Conservation (phyloP, 2,888 invertebrate genomes). For the Bhutanitis thaidina region DNA sequence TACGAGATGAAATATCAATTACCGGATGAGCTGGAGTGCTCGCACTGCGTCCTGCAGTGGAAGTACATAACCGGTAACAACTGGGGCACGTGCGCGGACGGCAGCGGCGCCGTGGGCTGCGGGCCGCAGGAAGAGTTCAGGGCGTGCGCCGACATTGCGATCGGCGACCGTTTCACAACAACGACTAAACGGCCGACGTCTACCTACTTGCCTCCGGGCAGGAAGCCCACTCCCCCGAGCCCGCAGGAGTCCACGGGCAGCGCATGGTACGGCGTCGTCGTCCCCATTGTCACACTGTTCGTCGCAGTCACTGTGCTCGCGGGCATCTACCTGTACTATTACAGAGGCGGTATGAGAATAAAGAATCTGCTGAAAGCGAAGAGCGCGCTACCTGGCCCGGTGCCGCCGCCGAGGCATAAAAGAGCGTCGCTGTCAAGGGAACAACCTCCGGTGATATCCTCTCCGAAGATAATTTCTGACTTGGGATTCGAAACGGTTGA, state of each 20-base stretch:
- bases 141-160: constrained; percentile 89
- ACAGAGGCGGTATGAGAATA: constrained; percentile 84
- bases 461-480: constrained; percentile 61
- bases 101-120: constrained; percentile 89
- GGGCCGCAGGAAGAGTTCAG: constrained; percentile 94
- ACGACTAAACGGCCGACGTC: constrained; percentile 69
- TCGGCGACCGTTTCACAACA: constrained; percentile 78
- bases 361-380: constrained; percentile 81
- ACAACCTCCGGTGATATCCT: constrained; percentile 54
- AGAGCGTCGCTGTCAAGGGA: constrained; percentile 61
- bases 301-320: constrained; percentile 83
- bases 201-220: constrained; percentile 61
- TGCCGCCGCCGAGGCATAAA: constrained; percentile 70
- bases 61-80: constrained; percentile 92
- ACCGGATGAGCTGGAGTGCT: constrained; percentile 83
- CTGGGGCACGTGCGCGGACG: constrained; percentile 88
- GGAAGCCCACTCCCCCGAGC: constrained; percentile 61
- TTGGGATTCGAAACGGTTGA: constrained; percentile 75
- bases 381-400: constrained; percentile 52
- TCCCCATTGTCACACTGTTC: constrained; percentile 83
- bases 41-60: constrained; percentile 94
- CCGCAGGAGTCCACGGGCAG: constrained; percentile 66
- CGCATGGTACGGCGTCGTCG: constrained; percentile 78
- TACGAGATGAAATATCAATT: constrained; percentile 87
- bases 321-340: constrained; percentile 87